phyloP scores from a whole-genome alignment of 2,113 vertebrate species.

The Chaenocephalus aceratus region DNA sequence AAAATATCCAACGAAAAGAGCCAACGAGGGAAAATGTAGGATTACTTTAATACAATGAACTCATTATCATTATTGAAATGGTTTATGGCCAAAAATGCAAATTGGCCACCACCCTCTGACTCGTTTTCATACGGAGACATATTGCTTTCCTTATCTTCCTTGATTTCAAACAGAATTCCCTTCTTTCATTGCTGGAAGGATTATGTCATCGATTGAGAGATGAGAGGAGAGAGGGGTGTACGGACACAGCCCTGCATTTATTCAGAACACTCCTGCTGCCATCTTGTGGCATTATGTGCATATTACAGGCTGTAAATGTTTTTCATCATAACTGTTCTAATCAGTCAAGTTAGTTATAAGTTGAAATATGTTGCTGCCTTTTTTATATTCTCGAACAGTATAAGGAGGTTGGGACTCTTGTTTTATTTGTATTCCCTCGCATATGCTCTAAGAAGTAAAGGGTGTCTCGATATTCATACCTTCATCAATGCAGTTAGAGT shows the following conservation, averaged over 20 bases:
- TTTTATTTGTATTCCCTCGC: neutral
- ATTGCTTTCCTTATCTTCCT: neutral
- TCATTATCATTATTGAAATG: neutral
- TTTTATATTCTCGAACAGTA: neutral
- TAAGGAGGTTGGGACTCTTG: neutral
- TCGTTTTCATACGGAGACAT: neutral
- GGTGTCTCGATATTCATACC: neutral
- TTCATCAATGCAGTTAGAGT: neutral
- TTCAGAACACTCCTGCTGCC: slow-evolving; percentile 24
- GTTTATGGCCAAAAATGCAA: neutral
- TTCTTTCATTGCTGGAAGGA: slow-evolving; percentile 21
- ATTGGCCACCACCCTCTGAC: neutral
- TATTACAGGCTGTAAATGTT: slow-evolving; percentile 11
- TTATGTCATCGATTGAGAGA: slow-evolving; percentile 52
- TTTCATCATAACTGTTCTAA: neutral
- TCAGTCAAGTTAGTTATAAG: neutral
- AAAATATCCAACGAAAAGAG: neutral
- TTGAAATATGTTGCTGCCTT: neutral
- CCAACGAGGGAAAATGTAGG: neutral
- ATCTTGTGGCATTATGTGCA: slow-evolving; percentile 17
- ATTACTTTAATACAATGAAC: neutral
- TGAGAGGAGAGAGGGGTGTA: neutral
- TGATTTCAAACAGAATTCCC: slow-evolving; percentile 43
- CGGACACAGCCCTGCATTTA: neutral
- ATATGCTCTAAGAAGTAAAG: neutral